Conservation (phyloP, 2,113 vertebrate species). For the Condylura cristata region DNA sequence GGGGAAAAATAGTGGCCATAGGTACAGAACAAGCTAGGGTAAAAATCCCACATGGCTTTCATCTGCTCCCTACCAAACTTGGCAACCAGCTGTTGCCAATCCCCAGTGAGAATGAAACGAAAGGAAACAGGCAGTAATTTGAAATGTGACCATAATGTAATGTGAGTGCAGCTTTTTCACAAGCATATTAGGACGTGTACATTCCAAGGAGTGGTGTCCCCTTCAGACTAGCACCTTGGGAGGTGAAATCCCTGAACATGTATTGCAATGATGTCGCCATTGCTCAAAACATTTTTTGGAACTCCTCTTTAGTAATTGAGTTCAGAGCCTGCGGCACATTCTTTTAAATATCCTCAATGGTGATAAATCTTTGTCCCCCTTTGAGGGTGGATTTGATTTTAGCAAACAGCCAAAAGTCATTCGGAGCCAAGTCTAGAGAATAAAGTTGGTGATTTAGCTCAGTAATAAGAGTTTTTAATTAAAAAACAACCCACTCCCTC, state of each 20-base stretch:
- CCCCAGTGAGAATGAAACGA: neutral
- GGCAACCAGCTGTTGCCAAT: slow-evolving; percentile 54
- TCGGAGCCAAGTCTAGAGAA: slow-evolving; percentile 28
- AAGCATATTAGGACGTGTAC: neutral
- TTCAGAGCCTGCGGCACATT: slow-evolving; percentile 1
- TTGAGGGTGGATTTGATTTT: slow-evolving; percentile 49
- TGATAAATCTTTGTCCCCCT: slow-evolving; percentile 48
- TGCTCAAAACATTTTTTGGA: slow-evolving; percentile 42
- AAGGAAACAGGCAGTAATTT: slow-evolving; percentile 62
- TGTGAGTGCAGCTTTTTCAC: slow-evolving; percentile 46
- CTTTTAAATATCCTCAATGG: slow-evolving; percentile 46
- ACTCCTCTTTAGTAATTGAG: slow-evolving; percentile 43
- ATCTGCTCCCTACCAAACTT: slow-evolving; percentile 51
- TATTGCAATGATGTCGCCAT: slow-evolving; percentile 25
- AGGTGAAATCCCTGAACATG: slow-evolving; percentile 21
- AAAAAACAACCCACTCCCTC: neutral
- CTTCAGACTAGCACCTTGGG: slow-evolving; percentile 54
- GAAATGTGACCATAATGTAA: slow-evolving; percentile 45
- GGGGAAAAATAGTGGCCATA: slow-evolving; percentile 37
- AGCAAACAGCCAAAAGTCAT: slow-evolving; percentile 38
- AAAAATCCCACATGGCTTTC: slow-evolving; percentile 52
- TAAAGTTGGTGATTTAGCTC: slow-evolving; percentile 1
- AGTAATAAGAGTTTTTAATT: neutral
- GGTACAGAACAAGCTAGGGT: neutral
- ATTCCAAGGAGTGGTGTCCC: slow-evolving; percentile 1